These are phyloP conservation scores for Lates calcarifer DNA, from an alignment of 2,113 vertebrate species.

Conservation along the genomic window DNA sequence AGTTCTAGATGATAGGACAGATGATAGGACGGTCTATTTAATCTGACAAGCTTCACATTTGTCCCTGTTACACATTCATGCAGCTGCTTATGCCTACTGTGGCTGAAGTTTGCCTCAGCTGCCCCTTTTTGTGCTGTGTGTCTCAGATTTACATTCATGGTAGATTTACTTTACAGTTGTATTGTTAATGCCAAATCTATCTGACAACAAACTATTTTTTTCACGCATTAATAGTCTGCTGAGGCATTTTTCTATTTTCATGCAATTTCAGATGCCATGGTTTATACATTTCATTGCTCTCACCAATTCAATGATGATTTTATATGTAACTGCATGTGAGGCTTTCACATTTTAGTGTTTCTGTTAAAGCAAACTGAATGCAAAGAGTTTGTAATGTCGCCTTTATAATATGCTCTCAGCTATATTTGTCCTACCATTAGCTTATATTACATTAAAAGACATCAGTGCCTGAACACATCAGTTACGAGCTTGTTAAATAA, in stretches of 20 bases:
- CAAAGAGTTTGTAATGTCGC: neutral
- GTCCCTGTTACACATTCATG: neutral
- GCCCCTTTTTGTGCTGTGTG: neutral
- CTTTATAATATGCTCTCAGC: neutral
- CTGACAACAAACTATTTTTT: neutral
- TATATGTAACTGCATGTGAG: neutral
- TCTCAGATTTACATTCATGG: conserved; percentile 10
- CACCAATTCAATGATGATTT: neutral
- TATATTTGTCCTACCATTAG: neutral
- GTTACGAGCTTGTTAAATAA: conserved; percentile 5
- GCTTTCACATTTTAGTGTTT: neutral
- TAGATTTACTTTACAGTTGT: neutral
- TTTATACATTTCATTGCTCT: neutral
- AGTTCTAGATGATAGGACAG: conserved; percentile 3
- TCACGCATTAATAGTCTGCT: neutral
- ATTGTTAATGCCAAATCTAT: neutral
- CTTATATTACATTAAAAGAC: neutral
- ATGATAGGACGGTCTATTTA: conserved; percentile 10
- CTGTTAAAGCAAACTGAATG: neutral
- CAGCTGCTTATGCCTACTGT: neutral
- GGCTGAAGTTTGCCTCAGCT: conserved; percentile 3
- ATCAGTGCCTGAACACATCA: neutral
- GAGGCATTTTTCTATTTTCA: neutral
- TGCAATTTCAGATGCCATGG: neutral
- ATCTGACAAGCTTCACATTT: conserved; percentile 19